Percentiles rank a stretch among this genome's conserved stretches.
These are phyloP conservation scores for Philereme vetulata DNA, from an alignment of 2,888 invertebrate species.

Conservation along the genomic window DNA sequence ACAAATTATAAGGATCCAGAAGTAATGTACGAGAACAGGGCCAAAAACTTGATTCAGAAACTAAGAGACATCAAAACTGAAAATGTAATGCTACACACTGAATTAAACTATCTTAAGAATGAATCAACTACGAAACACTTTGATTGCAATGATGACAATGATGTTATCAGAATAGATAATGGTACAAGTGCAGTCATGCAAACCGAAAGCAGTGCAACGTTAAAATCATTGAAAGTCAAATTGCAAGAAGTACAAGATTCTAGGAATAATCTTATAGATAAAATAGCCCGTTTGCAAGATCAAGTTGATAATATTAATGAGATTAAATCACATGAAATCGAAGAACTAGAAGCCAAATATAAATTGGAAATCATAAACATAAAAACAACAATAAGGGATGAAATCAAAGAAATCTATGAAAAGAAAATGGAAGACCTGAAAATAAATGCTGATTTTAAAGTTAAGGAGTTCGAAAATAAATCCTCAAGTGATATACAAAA, in stretches of 20 bases:
- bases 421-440: constrained; percentile 59
- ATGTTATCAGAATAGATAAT: constrained; percentile 49
- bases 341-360: constrained; percentile 60
- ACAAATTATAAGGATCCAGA: constrained; percentile 27
- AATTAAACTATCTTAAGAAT: constrained; percentile 57
- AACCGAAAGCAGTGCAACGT: constrained; percentile 49
- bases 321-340: constrained; percentile 60
- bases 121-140: constrained; percentile 47
- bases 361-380: constrained; percentile 60
- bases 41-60: constrained; percentile 64
- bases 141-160: constrained; percentile 32
- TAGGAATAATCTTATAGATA: constrained; percentile 56
- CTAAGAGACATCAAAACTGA: constrained; percentile 71
- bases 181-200: constrained; percentile 49
- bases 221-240: constrained; percentile 57
- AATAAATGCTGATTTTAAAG: constrained; percentile 51
- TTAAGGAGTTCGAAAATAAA: constrained; percentile 50
- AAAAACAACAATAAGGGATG: constrained; percentile 54
- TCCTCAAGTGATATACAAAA: constrained; percentile 46
- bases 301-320: constrained; percentile 57
- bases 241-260: constrained; percentile 61
- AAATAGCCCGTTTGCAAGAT: constrained; percentile 55
- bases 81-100: constrained; percentile 61
- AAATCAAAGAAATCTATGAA: constrained; percentile 53
- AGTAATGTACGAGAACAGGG: constrained; percentile 57